phyloP scores from a whole-genome alignment of 2,797 vertebrate genomes.

The Lacerta agilis region DNA sequence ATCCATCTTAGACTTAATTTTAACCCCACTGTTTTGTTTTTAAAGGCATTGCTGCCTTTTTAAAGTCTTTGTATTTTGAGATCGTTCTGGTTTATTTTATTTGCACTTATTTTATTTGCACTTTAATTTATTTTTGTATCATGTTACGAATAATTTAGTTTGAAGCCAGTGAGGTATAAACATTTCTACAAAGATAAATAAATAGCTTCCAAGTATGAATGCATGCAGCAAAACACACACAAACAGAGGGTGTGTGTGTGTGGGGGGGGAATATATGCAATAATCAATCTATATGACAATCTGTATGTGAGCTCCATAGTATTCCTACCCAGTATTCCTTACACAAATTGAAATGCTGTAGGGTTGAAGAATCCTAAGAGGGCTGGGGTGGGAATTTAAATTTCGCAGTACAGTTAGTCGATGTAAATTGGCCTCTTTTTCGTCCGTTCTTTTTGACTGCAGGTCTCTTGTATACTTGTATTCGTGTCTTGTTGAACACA shows the following conservation, averaged over 20 bases:
- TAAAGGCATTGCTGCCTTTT: not conserved
- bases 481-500: constrained; percentile 27
- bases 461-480: not conserved
- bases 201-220: not conserved
- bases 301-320: not conserved
- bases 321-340: not conserved
- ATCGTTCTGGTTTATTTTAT: not conserved
- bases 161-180: not conserved
- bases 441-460: not conserved
- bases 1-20: constrained; percentile 12
- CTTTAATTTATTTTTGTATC: not conserved
- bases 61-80: not conserved
- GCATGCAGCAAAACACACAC: not conserved
- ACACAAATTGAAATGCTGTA: not conserved
- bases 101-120: not conserved
- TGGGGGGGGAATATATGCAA: too few species aligned
- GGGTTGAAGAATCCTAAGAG: not conserved
- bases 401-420: not conserved
- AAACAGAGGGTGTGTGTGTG: too few species aligned
- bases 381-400: not conserved
- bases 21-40: not conserved
- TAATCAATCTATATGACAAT: not conserved
- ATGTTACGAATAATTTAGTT: not conserved
- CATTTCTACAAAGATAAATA: not conserved
- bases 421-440: not conserved